Percentiles rank a stretch among this genome's conserved stretches.
Evolutionary conservation across 2,797 vertebrate species (phyloP).

Genomic region (Sylvia borin): DNA sequence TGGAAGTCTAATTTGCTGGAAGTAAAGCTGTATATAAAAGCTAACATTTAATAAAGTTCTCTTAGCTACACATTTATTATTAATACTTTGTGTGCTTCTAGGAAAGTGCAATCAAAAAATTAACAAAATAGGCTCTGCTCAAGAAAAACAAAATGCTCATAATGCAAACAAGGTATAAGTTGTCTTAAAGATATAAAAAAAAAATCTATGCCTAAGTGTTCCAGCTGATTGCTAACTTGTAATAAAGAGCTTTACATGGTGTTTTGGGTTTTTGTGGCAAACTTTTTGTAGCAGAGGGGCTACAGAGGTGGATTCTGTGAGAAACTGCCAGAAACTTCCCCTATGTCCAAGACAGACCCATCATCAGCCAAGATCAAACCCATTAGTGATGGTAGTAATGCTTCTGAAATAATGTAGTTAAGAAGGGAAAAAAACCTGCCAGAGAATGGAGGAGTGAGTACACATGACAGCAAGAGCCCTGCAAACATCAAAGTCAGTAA

Average conservation of each 20-base stretch:
- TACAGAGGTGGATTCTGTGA: not conserved
- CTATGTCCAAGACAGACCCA: accelerated
- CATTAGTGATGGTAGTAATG: accelerated
- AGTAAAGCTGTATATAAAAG: not conserved
- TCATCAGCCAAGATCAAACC: not conserved
- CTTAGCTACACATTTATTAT: not conserved
- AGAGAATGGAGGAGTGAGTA: not conserved
- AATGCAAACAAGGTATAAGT: not conserved
- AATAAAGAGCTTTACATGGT: not conserved
- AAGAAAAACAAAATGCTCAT: not conserved
- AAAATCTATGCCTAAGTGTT: not conserved
- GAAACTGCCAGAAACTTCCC: not conserved
- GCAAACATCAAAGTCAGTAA: not conserved
- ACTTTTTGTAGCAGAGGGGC: accelerated
- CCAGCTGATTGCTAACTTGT: not conserved
- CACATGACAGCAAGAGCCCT: not conserved
- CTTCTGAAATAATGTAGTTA: not conserved
- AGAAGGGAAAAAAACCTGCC: accelerated
- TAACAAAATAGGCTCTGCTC: not conserved
- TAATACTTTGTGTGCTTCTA: not conserved
- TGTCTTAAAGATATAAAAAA: not conserved
- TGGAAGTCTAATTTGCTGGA: not conserved
- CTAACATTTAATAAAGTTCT: not conserved
- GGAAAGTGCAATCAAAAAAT: not conserved
- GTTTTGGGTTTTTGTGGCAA: not conserved